Percentiles rank a stretch among this genome's conserved stretches.
Conservation (phyloP, 1,140 invertebrate genomes). For the Trichogramma pretiosum region DNA sequence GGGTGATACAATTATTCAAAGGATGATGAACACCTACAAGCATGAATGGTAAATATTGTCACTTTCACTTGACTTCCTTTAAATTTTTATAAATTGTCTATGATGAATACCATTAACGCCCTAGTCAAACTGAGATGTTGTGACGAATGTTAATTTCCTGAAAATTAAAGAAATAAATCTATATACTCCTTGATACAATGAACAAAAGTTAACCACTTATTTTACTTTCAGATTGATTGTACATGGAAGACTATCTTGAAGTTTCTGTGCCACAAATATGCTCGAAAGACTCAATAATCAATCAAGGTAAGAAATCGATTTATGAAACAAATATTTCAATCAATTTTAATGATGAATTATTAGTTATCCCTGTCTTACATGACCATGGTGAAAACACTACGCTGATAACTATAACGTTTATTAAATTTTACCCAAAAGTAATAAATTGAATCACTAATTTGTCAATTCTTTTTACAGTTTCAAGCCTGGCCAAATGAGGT, state of each 20-base stretch:
- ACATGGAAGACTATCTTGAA: conserved; percentile 13
- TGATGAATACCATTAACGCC: conserved; percentile 25
- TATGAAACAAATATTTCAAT: conserved; percentile 3
- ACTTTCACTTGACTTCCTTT: not conserved
- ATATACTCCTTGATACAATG: no score
- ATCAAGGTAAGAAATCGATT: not conserved
- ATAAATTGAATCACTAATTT: no score
- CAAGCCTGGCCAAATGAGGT: no score
- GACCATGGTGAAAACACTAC: conserved; percentile 25
- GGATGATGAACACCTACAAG: not conserved
- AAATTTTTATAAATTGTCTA: not conserved
- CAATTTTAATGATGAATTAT: conserved; percentile 29
- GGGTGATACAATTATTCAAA: conserved; percentile 1
- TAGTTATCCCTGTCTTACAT: conserved; percentile 38
- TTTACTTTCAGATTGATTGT: conserved; percentile 1
- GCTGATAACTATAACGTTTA: conserved; percentile 19
- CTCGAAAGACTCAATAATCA: conserved; percentile 4
- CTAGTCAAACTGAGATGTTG: conserved; percentile 30
- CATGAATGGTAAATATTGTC: not conserved
- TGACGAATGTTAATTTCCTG: conserved; percentile 23
- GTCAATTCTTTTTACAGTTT: no score
- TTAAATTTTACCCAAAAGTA: no score
- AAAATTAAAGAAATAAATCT: not conserved
- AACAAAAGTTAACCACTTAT: not conserved
- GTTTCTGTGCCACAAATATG: no score